Evolutionary conservation across 2,888 invertebrate species (phyloP).

Genomic region (Hyposoter didymator): DNA sequence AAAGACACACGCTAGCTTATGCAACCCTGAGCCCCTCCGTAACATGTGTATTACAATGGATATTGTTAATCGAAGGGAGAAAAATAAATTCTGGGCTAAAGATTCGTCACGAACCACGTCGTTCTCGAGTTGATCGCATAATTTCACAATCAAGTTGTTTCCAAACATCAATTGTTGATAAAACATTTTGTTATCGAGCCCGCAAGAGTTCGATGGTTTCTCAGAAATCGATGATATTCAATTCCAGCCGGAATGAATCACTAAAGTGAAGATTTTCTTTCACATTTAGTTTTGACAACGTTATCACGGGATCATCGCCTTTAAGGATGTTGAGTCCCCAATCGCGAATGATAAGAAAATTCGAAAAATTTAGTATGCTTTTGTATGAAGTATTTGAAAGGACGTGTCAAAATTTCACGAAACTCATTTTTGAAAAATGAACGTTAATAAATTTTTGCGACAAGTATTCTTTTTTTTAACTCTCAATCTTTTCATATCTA

Average conservation of each 20-base stretch:
- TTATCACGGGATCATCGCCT: too few relatives aligned
- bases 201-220: background rate
- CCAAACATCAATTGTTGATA: background rate
- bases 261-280: background rate
- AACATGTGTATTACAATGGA: background rate
- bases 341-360: too few relatives aligned
- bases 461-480: too few relatives aligned
- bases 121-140: background rate
- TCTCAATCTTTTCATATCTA: too few relatives aligned
- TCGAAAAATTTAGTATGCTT: too few relatives aligned
- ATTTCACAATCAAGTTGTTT: background rate
- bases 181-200: background rate
- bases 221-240: background rate
- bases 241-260: background rate
- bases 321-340: too few relatives aligned
- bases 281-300: too few relatives aligned
- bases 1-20: constrained; percentile 6
- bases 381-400: too few relatives aligned
- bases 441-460: too few relatives aligned
- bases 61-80: background rate
- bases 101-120: background rate
- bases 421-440: too few relatives aligned
- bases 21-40: background rate
- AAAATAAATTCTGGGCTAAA: background rate
- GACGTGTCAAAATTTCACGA: too few relatives aligned